phyloP scores from a whole-genome alignment of 2,888 invertebrate species.

The Drosophila trichaetosa region DNA sequence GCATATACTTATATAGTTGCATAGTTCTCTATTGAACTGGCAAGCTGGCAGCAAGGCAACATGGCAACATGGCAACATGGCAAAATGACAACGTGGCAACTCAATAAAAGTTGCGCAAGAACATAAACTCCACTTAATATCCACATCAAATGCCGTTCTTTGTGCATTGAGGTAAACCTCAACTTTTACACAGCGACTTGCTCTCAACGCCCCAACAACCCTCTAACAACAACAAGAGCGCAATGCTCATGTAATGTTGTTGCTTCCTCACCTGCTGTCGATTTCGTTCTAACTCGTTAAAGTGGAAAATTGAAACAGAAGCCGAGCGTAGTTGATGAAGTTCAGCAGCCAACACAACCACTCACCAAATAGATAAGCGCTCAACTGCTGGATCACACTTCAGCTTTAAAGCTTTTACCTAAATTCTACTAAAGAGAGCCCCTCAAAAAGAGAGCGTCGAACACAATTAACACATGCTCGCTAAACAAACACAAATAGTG shows the following conservation, averaged over 20 bases:
- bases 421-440: background rate
- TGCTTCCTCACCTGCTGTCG: constrained; percentile 34
- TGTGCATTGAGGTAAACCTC: constrained; percentile 61
- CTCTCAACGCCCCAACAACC: background rate
- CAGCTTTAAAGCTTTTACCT: constrained; percentile 13
- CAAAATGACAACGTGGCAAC: constrained; percentile 37
- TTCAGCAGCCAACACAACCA: constrained; percentile 16
- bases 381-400: constrained; percentile 20
- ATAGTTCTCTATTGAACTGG: constrained; percentile 29
- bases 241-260: background rate
- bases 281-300: constrained; percentile 39
- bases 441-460: constrained; percentile 10
- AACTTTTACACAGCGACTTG: constrained; percentile 28
- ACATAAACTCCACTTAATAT: constrained; percentile 67
- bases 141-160: constrained; percentile 52
- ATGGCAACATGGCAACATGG: constrained; percentile 3
- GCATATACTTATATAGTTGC: constrained; percentile 17
- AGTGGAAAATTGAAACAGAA: constrained; percentile 69
- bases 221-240: constrained; percentile 12
- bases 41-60: constrained; percentile 15
- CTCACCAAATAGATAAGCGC: background rate
- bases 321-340: constrained; percentile 46
- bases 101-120: constrained; percentile 60
- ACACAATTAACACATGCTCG: constrained; percentile 11
- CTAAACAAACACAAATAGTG: constrained; percentile 5